These are phyloP conservation scores for Oreortyx pictus DNA, from an alignment of 2,797 vertebrate genomes.

Conservation along the genomic window DNA sequence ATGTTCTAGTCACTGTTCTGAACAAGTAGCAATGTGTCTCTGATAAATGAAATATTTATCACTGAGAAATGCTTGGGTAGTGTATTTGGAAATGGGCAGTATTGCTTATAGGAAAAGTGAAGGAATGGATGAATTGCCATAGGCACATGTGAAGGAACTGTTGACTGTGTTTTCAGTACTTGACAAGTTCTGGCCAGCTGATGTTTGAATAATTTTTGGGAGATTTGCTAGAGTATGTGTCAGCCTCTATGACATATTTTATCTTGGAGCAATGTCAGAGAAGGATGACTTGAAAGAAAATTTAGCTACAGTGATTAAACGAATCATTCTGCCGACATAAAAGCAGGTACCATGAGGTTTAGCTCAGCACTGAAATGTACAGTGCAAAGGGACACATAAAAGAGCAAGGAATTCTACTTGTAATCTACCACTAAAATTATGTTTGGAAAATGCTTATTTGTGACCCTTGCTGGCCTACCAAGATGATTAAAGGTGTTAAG, in stretches of 20 bases:
- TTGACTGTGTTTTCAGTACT: neutral
- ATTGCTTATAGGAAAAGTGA: neutral
- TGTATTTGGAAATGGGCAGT: neutral
- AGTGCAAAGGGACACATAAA: constrained; percentile 3
- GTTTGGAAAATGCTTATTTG: constrained; percentile 19
- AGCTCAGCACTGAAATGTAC: neutral
- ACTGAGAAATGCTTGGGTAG: neutral
- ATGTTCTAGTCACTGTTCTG: neutral
- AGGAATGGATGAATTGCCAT: neutral
- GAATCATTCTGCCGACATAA: constrained; percentile 53
- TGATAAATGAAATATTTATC: neutral
- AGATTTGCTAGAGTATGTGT: constrained; percentile 58
- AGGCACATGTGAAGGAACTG: neutral
- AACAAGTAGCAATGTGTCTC: neutral
- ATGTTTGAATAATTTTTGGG: constrained; percentile 74
- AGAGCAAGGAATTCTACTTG: neutral
- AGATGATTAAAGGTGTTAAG: constrained; percentile 15
- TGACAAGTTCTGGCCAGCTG: constrained; percentile 46
- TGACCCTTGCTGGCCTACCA: neutral
- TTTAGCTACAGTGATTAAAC: constrained; percentile 73
- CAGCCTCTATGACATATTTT: constrained; percentile 60
- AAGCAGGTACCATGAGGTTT: constrained; percentile 61
- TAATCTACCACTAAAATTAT: neutral
- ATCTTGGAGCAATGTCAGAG: constrained; percentile 76
- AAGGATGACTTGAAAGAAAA: constrained; percentile 74